Conservation (phyloP, 2,797 vertebrate genomes). For the Phaenicophaeus curvirostris region DNA sequence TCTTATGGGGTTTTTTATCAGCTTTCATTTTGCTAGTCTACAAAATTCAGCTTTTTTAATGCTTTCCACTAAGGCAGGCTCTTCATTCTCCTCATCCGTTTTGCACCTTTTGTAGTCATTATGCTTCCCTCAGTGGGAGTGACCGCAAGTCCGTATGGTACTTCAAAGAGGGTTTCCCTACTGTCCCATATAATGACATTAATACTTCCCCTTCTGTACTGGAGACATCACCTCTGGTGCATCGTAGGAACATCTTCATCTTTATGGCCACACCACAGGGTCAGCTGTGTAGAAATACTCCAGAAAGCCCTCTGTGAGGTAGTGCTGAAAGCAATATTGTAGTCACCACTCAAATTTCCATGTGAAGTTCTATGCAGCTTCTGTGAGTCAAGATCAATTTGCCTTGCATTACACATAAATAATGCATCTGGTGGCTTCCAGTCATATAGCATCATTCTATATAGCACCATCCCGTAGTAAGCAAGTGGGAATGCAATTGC, state of each 20-base stretch:
- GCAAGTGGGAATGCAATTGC: neutral
- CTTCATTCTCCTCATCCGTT: neutral
- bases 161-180: neutral
- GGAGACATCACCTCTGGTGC: neutral
- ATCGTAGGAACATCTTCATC: neutral
- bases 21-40: neutral
- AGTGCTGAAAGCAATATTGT: neutral
- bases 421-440: neutral
- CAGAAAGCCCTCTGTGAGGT: neutral
- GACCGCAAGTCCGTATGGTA: neutral
- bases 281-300: neutral
- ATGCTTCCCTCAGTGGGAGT: neutral
- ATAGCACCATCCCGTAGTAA: neutral
- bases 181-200: neutral
- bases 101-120: neutral
- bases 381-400: neutral
- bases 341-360: neutral
- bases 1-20: neutral
- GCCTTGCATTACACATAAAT: neutral
- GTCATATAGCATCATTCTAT: neutral
- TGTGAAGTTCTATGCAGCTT: neutral
- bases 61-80: neutral
- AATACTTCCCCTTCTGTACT: neutral
- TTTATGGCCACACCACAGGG: neutral
- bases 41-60: neutral